Percentiles rank a stretch among this genome's conserved stretches.
Conservation (phyloP, 2,888 invertebrate genomes). For the Lithosia quadra region DNA sequence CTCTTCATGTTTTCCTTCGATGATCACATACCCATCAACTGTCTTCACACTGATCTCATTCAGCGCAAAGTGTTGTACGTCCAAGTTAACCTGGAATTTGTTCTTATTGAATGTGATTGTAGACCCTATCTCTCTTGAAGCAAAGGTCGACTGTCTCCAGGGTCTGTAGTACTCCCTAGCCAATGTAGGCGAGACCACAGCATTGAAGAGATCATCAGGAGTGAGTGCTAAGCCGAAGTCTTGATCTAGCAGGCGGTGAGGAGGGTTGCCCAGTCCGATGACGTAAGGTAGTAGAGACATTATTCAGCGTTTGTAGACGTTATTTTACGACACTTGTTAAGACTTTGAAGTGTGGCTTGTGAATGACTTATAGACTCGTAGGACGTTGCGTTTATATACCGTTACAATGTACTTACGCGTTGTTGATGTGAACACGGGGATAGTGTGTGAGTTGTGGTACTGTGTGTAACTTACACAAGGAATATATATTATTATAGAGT, state of each 20-base stretch:
- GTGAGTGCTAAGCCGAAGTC: slow-evolving; percentile 78
- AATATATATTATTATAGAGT: too few relatives aligned
- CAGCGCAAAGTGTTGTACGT: slow-evolving; percentile 91
- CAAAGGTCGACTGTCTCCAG: slow-evolving; percentile 72
- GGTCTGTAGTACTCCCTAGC: slow-evolving; percentile 69
- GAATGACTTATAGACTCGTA: slow-evolving; percentile 46
- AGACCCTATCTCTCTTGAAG: slow-evolving; percentile 78
- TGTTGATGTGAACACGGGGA: too few relatives aligned
- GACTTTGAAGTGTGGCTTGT: slow-evolving; percentile 33
- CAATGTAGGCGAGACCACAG: slow-evolving; percentile 59
- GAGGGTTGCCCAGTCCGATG: slow-evolving; percentile 58
- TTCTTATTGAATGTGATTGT: slow-evolving; percentile 82
- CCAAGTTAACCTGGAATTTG: slow-evolving; percentile 89
- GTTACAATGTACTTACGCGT: too few relatives aligned
- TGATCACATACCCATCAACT: slow-evolving; percentile 88
- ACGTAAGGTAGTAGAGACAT: slow-evolving; percentile 66
- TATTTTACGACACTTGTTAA: slow-evolving; percentile 30
- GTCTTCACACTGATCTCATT: slow-evolving; percentile 91
- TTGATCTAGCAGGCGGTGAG: slow-evolving; percentile 74
- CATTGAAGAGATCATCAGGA: slow-evolving; percentile 74
- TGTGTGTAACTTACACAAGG: too few relatives aligned
- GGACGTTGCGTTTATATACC: slow-evolving; percentile 63
- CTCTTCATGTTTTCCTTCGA: slow-evolving; percentile 93
- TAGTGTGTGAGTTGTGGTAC: too few relatives aligned
- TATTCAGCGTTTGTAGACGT: slow-evolving; percentile 9